Conservation (phyloP, 1,140 invertebrate genomes). For the Armadillidium nasatum region DNA sequence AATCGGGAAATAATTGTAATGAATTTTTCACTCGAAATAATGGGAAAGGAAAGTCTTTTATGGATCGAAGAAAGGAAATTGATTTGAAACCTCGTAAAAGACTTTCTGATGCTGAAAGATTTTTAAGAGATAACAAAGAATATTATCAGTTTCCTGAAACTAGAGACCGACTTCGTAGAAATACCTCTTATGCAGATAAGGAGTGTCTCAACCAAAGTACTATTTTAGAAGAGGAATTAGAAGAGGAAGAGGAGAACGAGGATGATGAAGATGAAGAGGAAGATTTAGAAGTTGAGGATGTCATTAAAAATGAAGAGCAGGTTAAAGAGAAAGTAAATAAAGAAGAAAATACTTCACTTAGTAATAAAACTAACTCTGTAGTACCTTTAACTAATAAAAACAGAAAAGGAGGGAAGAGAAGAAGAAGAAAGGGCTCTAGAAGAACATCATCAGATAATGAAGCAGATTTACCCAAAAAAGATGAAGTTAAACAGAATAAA, state of each 20-base stretch:
- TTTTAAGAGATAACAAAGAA: conserved; percentile 41
- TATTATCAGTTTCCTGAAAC: conserved; percentile 45
- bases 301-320: background rate
- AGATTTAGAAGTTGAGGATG: conserved; percentile 14
- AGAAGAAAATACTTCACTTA: conserved; percentile 5
- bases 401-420: background rate
- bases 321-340: background rate
- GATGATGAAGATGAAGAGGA: conserved; percentile 24
- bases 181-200: conserved; percentile 16
- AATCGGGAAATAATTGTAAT: conserved; percentile 16
- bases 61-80: conserved; percentile 23
- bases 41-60: conserved; percentile 21
- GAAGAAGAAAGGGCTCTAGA: conserved; percentile 2
- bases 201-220: background rate
- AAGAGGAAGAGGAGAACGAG: conserved; percentile 24
- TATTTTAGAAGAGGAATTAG: conserved; percentile 8
- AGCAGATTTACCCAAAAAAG: background rate
- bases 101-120: conserved; percentile 43
- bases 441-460: conserved; percentile 20
- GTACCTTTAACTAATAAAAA: background rate
- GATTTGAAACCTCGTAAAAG: conserved; percentile 32
- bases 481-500: background rate
- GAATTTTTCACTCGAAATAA: conserved; percentile 15
- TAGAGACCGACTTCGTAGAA: conserved; percentile 36
- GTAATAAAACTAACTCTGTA: background rate